Conservation (phyloP, 2,888 invertebrate genomes). For the Tricholauxania praeusta region DNA sequence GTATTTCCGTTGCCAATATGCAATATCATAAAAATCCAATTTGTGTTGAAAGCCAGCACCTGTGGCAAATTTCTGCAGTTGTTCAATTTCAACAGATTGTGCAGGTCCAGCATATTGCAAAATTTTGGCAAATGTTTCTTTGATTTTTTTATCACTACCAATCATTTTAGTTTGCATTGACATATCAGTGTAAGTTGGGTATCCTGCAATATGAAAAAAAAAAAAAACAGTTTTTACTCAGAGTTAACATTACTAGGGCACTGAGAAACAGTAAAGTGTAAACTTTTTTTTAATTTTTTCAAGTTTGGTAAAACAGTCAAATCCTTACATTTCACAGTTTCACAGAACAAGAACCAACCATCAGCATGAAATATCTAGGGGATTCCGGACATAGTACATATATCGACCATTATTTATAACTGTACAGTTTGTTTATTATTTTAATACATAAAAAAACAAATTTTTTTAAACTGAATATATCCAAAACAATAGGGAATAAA, state of each 20-base stretch:
- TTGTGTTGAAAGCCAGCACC: conserved; percentile 78
- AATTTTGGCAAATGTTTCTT: conserved; percentile 76
- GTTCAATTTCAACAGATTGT: conserved; percentile 80
- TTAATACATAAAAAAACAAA: too few species aligned
- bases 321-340: too few species aligned
- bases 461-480: too few species aligned
- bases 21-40: conserved; percentile 86
- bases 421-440: too few species aligned
- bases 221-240: neutral
- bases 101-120: conserved; percentile 78
- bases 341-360: too few species aligned
- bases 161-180: conserved; percentile 96
- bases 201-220: conserved; percentile 68
- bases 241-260: too few species aligned
- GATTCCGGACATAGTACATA: too few species aligned
- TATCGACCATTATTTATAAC: too few species aligned
- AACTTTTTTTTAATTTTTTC: neutral
- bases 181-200: conserved; percentile 83
- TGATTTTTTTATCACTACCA: conserved; percentile 80
- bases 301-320: neutral
- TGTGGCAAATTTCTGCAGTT: conserved; percentile 78
- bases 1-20: conserved; percentile 88
- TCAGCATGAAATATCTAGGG: too few species aligned
- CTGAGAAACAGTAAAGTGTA: neutral
- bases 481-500: too few species aligned